Percentiles rank a stretch among this genome's conserved stretches.
These are phyloP conservation scores for Acronicta aceris DNA, from an alignment of 2,888 invertebrate genomes.

Conservation along the genomic window DNA sequence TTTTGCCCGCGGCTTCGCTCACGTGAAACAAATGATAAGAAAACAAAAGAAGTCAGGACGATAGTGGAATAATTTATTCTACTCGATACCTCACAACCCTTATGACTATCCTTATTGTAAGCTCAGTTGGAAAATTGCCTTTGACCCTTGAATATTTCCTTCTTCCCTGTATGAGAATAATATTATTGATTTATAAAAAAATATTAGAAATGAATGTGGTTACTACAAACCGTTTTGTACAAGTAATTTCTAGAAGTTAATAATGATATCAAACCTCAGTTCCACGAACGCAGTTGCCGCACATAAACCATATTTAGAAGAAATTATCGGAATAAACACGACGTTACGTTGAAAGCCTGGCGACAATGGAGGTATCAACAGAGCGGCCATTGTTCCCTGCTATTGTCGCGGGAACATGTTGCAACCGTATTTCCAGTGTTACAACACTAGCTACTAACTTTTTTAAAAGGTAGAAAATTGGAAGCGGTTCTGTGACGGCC, in stretches of 20 bases:
- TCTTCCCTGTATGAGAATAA: too few species aligned
- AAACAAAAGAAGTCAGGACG: too few species aligned
- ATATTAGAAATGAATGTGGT: too few species aligned
- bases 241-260: not conserved
- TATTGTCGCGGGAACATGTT: slow-evolving; percentile 66
- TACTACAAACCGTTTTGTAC: not conserved
- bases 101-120: too few species aligned
- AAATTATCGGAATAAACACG: slow-evolving; percentile 51
- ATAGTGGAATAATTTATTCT: too few species aligned
- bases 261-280: not conserved
- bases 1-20: too few species aligned
- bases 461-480: slow-evolving; percentile 58
- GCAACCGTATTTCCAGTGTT: slow-evolving; percentile 49
- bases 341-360: slow-evolving; percentile 29
- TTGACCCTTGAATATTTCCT: too few species aligned
- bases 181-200: too few species aligned
- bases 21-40: too few species aligned
- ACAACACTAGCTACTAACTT: slow-evolving; percentile 48
- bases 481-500: slow-evolving; percentile 38
- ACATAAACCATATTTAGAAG: slow-evolving; percentile 7
- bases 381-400: slow-evolving; percentile 64
- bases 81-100: too few species aligned
- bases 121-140: too few species aligned
- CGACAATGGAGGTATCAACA: slow-evolving; percentile 63
- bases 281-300: slow-evolving; percentile 3